These are phyloP conservation scores for Nannospalax galili DNA, from an alignment of 2,113 vertebrate genomes.

Conservation along the genomic window DNA sequence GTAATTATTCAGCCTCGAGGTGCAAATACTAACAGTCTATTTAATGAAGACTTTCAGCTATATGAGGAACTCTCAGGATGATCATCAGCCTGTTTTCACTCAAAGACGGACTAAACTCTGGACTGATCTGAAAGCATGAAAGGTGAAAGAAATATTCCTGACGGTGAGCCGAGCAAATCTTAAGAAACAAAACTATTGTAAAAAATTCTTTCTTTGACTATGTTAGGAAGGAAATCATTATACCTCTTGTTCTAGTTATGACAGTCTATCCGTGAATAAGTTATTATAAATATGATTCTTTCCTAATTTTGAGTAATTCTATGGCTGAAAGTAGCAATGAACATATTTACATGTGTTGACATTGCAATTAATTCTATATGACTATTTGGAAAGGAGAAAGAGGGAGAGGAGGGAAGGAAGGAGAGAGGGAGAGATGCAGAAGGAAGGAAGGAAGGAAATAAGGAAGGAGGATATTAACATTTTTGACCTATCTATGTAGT, in stretches of 20 bases:
- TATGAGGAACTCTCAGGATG: constrained; percentile 30
- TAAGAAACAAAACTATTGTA: neutral
- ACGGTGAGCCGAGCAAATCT: neutral
- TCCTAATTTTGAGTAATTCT: neutral
- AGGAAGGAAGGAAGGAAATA: too few species aligned
- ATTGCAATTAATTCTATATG: neutral
- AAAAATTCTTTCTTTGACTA: constrained; percentile 7
- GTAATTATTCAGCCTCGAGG: constrained; percentile 64
- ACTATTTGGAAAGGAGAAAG: neutral
- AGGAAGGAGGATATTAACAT: too few species aligned
- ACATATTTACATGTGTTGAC: neutral
- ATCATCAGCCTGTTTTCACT: constrained; percentile 21
- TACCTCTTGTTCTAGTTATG: neutral
- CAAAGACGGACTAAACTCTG: too few species aligned
- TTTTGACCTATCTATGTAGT: neutral
- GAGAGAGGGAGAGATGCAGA: too few species aligned
- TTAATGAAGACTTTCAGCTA: constrained; percentile 54
- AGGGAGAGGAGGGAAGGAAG: neutral
- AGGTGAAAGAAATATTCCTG: neutral
- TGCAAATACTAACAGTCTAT: constrained; percentile 43
- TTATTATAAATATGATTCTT: constrained; percentile 26
- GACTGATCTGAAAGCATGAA: neutral
- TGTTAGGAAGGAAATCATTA: neutral
- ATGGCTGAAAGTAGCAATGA: neutral
- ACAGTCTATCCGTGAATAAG: neutral